Conservation (phyloP, 2,888 invertebrate species). For the Caenorhabditis parvicauda region DNA sequence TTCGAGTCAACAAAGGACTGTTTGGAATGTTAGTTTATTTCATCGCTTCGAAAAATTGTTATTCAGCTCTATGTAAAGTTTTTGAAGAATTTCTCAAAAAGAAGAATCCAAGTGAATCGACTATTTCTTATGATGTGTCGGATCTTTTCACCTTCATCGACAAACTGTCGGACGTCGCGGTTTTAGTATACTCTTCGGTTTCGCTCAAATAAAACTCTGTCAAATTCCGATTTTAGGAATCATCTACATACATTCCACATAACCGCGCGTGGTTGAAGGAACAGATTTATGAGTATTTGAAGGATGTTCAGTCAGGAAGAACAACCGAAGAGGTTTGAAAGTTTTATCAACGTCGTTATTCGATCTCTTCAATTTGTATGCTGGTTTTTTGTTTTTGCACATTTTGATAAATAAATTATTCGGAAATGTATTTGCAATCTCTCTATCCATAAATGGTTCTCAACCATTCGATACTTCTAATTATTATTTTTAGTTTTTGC, state of each 20-base stretch:
- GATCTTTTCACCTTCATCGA: conserved; percentile 98
- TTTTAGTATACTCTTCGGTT: conserved; percentile 72
- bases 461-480: too few species aligned
- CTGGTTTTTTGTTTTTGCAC: too few species aligned
- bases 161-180: conserved; percentile 88
- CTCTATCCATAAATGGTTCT: too few species aligned
- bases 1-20: conserved; percentile 81
- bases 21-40: conserved; percentile 37
- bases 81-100: conserved; percentile 96
- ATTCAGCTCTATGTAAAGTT: conserved; percentile 85
- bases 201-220: not conserved
- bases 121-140: conserved; percentile 91
- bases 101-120: conserved; percentile 88
- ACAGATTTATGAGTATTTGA: conserved; percentile 79
- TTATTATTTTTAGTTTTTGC: too few species aligned
- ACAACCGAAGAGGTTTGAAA: too few species aligned
- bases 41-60: conserved; percentile 7
- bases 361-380: too few species aligned
- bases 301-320: too few species aligned
- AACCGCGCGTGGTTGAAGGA: conserved; percentile 99
- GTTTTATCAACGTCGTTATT: too few species aligned
- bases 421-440: too few species aligned
- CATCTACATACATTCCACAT: conserved; percentile 89
- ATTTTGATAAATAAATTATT: too few species aligned
- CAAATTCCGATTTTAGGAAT: conserved; percentile 60